Base-by-base conservation (phyloP, 2,888 invertebrate species). In the Trypoxylon attenuatum region DNA sequence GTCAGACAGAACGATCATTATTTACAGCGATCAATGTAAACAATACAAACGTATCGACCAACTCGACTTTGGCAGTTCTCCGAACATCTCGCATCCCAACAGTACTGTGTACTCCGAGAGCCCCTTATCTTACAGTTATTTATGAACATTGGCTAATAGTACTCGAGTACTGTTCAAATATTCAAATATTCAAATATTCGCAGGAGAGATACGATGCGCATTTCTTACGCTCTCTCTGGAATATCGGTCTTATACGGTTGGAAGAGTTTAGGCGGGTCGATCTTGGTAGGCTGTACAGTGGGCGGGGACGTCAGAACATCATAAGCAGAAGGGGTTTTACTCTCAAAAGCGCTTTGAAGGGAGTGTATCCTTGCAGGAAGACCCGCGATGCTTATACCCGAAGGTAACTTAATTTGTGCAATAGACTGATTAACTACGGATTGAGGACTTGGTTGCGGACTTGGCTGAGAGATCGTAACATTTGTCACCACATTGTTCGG, bases 201-300 rank as follows among this genome's bases (percentile, higher is more conserved):
- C 16, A 8, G 6, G 1, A 8, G 5, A 3, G 1, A 18, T 1
- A 10, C 6, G 5, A 1, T 8, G 1, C 0, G 2, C 13, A 10
- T 1, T 4, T 16, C 33, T 74, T 81, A 85, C 59, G 81, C 82
- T 33, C 82, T 83, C 38, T 85, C 84, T 5, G 79, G 25, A 23
- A 84, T 78, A 49, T 91, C 91, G 47, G 89, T 89, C 79, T 94
- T 94, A 88, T 94, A 94, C 0, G 94, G 94, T 83, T 94, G 93
- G 83, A 94, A 94, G 19, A 94, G 88, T 81, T 93, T 92, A 0
- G 92, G 92, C 19, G 81, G 82, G n/a, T 83, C 81, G 73, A 87
- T 77, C 78, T 87, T 79, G 59, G 78, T 78, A 64, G 86, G 57
- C 78, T 86, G 70, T 63, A 79, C 83, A 23, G 74, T 69, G 50